phyloP scores from a whole-genome alignment of 2,113 vertebrate species.

The Neogale vison region DNA sequence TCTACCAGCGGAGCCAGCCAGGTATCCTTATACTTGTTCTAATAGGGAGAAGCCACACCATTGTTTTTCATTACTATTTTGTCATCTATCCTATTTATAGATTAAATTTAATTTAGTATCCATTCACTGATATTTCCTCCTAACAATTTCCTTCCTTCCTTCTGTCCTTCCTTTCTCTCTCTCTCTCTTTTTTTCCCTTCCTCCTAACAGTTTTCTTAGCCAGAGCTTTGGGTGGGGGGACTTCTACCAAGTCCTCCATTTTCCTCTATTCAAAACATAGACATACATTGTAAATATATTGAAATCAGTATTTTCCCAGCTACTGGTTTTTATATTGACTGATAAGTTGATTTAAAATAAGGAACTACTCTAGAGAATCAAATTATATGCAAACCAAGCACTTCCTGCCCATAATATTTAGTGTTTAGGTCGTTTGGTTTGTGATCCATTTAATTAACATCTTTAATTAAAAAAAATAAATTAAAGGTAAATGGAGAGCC shows the following conservation, averaged over 20 bases:
- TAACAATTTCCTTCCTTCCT: not conserved
- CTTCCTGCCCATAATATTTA: conserved; percentile 63
- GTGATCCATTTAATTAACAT: conserved; percentile 70
- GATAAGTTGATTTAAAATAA: not conserved
- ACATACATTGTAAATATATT: not conserved
- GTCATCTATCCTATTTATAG: not conserved
- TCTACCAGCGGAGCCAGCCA: not conserved
- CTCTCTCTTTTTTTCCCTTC: not conserved
- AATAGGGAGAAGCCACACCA: accelerated
- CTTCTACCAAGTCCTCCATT: not conserved
- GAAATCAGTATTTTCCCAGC: not conserved
- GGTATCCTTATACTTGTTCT: not conserved
- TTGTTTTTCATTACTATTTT: not conserved
- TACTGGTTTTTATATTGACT: not conserved
- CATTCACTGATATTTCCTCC: not conserved
- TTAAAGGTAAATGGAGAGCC: conserved; percentile 21
- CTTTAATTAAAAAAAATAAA: conserved; percentile 68
- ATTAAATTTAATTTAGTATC: not conserved
- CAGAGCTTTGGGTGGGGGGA: not conserved
- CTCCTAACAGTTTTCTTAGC: not conserved
- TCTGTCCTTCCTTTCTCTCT: no score
- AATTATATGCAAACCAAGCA: conserved; percentile 45
- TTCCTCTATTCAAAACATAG: not conserved
- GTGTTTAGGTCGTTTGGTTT: conserved; percentile 52
- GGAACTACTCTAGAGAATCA: not conserved